Conservation (phyloP, 2,888 invertebrate genomes). For the Scaeva pyrastri region DNA sequence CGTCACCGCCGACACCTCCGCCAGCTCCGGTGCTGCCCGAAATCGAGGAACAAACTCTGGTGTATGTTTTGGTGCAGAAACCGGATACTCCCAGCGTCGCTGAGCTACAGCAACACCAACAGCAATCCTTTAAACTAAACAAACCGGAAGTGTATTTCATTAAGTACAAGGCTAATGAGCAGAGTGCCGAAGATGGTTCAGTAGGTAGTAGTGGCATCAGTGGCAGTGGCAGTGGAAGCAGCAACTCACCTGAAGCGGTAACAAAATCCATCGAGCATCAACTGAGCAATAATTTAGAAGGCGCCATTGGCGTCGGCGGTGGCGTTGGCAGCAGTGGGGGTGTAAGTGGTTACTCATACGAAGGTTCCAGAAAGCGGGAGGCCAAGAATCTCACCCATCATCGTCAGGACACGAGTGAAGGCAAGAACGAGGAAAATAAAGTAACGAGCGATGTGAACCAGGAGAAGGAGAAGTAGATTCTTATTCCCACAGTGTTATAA, state of each 20-base stretch:
- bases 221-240: not conserved
- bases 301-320: not conserved
- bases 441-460: slow-evolving; percentile 10
- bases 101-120: slow-evolving; percentile 86
- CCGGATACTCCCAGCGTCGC: slow-evolving; percentile 87
- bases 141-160: slow-evolving; percentile 90
- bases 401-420: slow-evolving; percentile 18
- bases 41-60: slow-evolving; percentile 87
- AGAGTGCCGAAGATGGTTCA: slow-evolving; percentile 39
- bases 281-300: slow-evolving; percentile 60
- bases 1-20: slow-evolving; percentile 70
- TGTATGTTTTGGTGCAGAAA: slow-evolving; percentile 89
- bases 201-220: not conserved
- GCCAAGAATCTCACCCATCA: slow-evolving; percentile 42
- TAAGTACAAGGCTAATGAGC: slow-evolving; percentile 87
- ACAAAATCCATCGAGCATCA: slow-evolving; percentile 65
- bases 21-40: slow-evolving; percentile 69
- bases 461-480: slow-evolving; percentile 16
- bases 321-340: not conserved
- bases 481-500: not conserved
- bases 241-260: slow-evolving; percentile 43
- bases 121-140: slow-evolving; percentile 86
- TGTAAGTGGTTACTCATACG: slow-evolving; percentile 53
- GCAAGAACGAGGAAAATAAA: slow-evolving; percentile 1
- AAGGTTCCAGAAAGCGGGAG: slow-evolving; percentile 56